Evolutionary conservation across 37 sponge, comb jelly and placozoan genomes (phyloP).

Genomic region (Agelas oroides): DNA sequence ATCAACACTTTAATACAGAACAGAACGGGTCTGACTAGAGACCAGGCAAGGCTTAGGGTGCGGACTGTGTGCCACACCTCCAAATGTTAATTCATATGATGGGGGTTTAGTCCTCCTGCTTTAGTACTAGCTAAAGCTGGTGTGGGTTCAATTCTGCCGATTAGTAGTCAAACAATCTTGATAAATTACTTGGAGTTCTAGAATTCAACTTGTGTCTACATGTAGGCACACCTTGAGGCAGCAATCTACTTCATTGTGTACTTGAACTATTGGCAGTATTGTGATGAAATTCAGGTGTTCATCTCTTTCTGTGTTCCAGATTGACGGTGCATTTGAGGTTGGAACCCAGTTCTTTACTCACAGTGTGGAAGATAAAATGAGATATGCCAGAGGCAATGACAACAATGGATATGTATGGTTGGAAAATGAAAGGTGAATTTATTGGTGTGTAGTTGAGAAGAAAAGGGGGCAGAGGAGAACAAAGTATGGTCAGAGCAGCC

Average conservation of each 20-base stretch:
- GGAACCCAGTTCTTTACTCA: slow-evolving; percentile 50
- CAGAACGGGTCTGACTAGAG: not conserved
- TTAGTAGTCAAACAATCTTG: too few relatives aligned
- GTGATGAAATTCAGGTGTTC: too few relatives aligned
- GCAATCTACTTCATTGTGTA: not conserved
- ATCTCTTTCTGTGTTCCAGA: slow-evolving; percentile 16
- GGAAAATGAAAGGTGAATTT: slow-evolving; percentile 65
- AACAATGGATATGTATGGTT: slow-evolving; percentile 70
- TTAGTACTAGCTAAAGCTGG: too few relatives aligned
- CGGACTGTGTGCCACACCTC: not conserved
- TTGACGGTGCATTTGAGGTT: slow-evolving; percentile 18
- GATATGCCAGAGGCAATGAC: slow-evolving; percentile 10
- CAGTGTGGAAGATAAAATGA: slow-evolving; percentile 29
- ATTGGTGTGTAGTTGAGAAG: too few relatives aligned
- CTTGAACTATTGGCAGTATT: not conserved
- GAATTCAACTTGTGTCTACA: too few relatives aligned
- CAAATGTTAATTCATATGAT: too few relatives aligned
- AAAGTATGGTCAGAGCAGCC: too few relatives aligned
- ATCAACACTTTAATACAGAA: not conserved
- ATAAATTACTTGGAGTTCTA: too few relatives aligned
- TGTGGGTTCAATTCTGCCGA: too few relatives aligned
- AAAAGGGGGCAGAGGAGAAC: too few relatives aligned
- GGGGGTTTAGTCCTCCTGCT: too few relatives aligned
- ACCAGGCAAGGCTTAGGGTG: not conserved
- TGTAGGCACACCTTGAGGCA: too few relatives aligned